These are phyloP conservation scores for Merodon equestris DNA, from an alignment of 2,888 invertebrate genomes.

Conservation along the genomic window DNA sequence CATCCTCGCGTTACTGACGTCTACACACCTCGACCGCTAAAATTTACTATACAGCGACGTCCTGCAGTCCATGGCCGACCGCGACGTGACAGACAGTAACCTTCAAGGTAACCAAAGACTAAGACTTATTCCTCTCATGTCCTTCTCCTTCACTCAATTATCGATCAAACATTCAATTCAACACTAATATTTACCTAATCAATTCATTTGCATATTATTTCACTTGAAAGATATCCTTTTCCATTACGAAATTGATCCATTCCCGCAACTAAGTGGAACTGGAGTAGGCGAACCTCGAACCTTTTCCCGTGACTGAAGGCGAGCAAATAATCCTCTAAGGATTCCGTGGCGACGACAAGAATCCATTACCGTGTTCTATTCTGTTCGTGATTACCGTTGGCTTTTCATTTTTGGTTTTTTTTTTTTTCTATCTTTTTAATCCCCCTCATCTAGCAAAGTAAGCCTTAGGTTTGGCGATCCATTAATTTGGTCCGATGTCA, in stretches of 20 bases:
- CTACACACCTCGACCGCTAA: neutral
- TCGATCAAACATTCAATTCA: conserved; percentile 65
- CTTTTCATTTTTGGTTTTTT: too few species aligned
- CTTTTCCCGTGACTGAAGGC: conserved; percentile 41
- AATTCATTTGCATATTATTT: conserved; percentile 64
- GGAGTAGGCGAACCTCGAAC: neutral
- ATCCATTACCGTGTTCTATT: conserved; percentile 43
- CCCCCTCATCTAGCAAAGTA: conserved; percentile 11
- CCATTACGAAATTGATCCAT: neutral
- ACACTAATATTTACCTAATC: conserved; percentile 41
- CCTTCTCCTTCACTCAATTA: conserved; percentile 53
- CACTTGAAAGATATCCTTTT: conserved; percentile 50
- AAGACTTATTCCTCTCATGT: neutral
- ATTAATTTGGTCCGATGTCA: conserved; percentile 43
- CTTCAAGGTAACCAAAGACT: conserved; percentile 38
- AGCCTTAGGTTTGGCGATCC: conserved; percentile 18
- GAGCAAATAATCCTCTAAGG: conserved; percentile 41
- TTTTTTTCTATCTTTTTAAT: too few species aligned
- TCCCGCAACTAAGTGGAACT: neutral
- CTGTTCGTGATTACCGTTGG: too few species aligned
- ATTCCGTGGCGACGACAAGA: conserved; percentile 16
- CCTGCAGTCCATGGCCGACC: conserved; percentile 27
- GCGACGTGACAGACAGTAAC: conserved; percentile 16
- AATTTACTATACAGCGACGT: conserved; percentile 25
- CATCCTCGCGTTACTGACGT: conserved; percentile 51